A percentile compares a stretch with the other conserved stretches of the same genome.
Evolutionary conservation across 2,888 invertebrate species (phyloP).

Genomic region (Apomyelois bistriatella): DNA sequence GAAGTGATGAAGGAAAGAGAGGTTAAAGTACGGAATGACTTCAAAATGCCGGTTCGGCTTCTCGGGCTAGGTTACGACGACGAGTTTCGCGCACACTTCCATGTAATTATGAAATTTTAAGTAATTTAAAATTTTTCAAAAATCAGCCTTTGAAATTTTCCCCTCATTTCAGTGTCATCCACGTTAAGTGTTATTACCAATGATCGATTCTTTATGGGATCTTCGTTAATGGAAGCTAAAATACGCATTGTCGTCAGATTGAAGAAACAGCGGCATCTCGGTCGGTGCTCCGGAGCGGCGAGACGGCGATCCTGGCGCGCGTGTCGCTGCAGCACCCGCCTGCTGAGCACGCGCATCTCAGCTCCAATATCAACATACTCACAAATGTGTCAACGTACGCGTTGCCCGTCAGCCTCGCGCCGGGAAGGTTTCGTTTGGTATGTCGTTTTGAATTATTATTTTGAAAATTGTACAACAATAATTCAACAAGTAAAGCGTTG

Average conservation of each 20-base stretch:
- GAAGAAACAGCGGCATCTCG: conserved; percentile 33
- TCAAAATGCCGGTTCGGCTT: conserved; percentile 42
- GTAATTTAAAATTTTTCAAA: neutral
- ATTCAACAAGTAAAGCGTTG: no score
- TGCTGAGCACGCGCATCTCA: conserved; percentile 22
- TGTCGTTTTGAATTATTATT: neutral
- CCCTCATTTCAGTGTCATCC: no score
- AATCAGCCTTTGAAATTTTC: no score
- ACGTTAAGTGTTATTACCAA: no score
- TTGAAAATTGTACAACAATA: no score
- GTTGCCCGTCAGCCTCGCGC: conserved; percentile 31
- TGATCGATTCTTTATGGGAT: no score
- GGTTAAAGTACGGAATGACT: conserved; percentile 50
- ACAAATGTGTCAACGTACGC: conserved; percentile 23
- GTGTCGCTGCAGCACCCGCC: conserved; percentile 22
- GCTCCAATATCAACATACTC: conserved; percentile 20
- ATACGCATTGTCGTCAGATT: conserved; percentile 18
- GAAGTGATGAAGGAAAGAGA: conserved; percentile 32
- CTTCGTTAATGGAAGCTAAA: no score
- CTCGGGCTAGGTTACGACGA: conserved; percentile 33
- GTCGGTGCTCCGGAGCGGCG: conserved; percentile 28
- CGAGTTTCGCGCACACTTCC: conserved; percentile 37
- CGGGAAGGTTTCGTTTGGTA: conserved; percentile 26
- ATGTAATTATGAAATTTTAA: conserved; percentile 32
- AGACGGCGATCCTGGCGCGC: conserved; percentile 20